A percentile compares a stretch with the other conserved stretches of the same genome.
phyloP scores from a whole-genome alignment of 2,888 invertebrate genomes.

The Drosophila lacicola region DNA sequence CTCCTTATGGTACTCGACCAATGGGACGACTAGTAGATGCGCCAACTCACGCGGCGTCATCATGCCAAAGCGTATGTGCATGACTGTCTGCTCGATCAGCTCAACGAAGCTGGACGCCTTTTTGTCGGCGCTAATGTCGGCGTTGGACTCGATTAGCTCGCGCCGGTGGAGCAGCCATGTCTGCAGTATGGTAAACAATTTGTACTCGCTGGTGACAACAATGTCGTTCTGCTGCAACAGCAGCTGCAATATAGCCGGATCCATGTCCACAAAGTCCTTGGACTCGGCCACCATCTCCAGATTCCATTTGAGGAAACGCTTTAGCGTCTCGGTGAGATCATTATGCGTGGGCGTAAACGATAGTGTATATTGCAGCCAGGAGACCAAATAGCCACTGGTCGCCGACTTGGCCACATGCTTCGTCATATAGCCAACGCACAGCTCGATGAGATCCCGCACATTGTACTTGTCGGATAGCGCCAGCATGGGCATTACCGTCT shows the following conservation, averaged over 20 bases:
- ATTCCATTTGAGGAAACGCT: conserved; percentile 96
- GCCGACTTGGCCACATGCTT: conserved; percentile 94
- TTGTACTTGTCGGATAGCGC: conserved; percentile 98
- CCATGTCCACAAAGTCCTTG: conserved; percentile 92
- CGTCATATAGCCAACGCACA: conserved; percentile 95
- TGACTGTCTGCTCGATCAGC: conserved; percentile 90
- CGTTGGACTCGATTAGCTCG: conserved; percentile 86
- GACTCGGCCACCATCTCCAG: conserved; percentile 92
- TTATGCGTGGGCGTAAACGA: conserved; percentile 89
- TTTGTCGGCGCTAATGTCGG: conserved; percentile 86
- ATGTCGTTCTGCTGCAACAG: conserved; percentile 94
- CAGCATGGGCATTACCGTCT: conserved; percentile 94
- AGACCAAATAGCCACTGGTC: conserved; percentile 91
- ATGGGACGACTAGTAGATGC: conserved; percentile 91
- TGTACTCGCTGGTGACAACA: conserved; percentile 95
- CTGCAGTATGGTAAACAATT: conserved; percentile 90
- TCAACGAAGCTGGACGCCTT: conserved; percentile 88
- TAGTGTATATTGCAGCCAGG: conserved; percentile 96
- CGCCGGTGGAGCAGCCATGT: conserved; percentile 92
- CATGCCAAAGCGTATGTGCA: conserved; percentile 95
- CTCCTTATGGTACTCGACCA: conserved; percentile 93
- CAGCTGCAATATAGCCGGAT: conserved; percentile 90
- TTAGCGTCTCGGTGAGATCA: conserved; percentile 88
- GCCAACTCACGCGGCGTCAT: conserved; percentile 96
- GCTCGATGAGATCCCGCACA: conserved; percentile 93